Evolutionary conservation across 2,888 invertebrate species (phyloP).

Genomic region (Ditylenchus weischeri): DNA sequence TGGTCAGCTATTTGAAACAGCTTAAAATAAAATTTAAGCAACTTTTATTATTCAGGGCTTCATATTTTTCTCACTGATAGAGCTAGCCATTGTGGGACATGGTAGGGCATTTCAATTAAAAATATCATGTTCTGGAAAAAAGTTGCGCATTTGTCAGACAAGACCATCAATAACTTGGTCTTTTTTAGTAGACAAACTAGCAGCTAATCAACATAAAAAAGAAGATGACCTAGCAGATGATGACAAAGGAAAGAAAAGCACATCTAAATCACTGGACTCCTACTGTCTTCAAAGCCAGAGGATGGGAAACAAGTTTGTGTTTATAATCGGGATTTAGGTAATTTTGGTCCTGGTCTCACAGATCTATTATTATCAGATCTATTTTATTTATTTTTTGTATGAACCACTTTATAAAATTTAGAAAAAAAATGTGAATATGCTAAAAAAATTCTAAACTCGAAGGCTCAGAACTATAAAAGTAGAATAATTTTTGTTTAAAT

Average conservation of each 20-base stretch:
- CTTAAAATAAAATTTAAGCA: background rate
- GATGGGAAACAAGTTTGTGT: too few species aligned
- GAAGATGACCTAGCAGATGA: background rate
- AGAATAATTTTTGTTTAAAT: too few species aligned
- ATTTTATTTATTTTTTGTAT: too few species aligned
- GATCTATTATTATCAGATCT: too few species aligned
- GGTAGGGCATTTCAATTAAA: background rate
- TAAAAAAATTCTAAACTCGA: too few species aligned
- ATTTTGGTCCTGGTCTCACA: too few species aligned
- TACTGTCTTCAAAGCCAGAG: background rate
- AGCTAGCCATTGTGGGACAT: constrained; percentile 43
- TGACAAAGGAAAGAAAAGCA: constrained; percentile 4
- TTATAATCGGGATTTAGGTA: too few species aligned
- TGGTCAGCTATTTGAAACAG: constrained; percentile 24
- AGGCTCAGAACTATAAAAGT: too few species aligned
- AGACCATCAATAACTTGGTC: constrained; percentile 29
- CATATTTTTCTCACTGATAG: constrained; percentile 55
- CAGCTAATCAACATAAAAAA: constrained; percentile 2
- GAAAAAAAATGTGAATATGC: too few species aligned
- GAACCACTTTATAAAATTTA: too few species aligned
- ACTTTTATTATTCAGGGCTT: constrained; percentile 33
- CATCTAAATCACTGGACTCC: background rate
- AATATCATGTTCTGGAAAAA: too few species aligned
- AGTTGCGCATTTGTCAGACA: too few species aligned
- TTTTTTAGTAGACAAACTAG: constrained; percentile 8